Evolutionary conservation across 2,797 vertebrate genomes (phyloP).

Genomic region (Chaetodon trifasciatus): DNA sequence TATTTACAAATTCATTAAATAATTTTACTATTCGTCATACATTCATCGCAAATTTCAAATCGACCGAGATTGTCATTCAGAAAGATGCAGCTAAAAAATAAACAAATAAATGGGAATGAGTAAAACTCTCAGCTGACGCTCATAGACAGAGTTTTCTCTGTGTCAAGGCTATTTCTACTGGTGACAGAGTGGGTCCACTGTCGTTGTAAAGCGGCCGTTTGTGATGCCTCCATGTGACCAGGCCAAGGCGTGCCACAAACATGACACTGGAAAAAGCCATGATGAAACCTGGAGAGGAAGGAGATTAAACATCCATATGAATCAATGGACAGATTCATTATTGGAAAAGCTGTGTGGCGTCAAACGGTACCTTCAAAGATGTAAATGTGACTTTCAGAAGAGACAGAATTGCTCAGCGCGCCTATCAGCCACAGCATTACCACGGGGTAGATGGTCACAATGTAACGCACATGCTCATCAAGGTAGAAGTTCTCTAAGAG

Average conservation of each 20-base stretch:
- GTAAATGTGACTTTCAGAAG: conserved; percentile 2
- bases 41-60: neutral
- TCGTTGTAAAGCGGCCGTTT: conserved; percentile 71
- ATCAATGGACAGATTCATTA: neutral
- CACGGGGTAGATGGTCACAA: conserved; percentile 83
- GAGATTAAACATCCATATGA: neutral
- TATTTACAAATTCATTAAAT: conserved; percentile 3
- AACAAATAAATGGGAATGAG: neutral
- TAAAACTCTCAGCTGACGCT: conserved; percentile 7
- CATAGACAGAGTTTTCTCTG: conserved; percentile 69
- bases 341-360: neutral
- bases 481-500: conserved; percentile 86
- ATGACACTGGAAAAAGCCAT: conserved; percentile 59
- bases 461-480: conserved; percentile 84
- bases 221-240: conserved; percentile 74
- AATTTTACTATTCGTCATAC: neutral
- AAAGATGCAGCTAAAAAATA: neutral
- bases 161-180: conserved; percentile 75
- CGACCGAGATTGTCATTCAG: neutral
- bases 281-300: conserved; percentile 60
- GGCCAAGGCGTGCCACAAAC: conserved; percentile 51
- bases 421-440: conserved; percentile 81
- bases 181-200: conserved; percentile 57
- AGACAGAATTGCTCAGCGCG: conserved; percentile 50
- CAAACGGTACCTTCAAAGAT: conserved; percentile 79